Percentiles rank a stretch among this genome's conserved stretches.
Evolutionary conservation across 1,140 invertebrate genomes (phyloP).

Genomic region (Pemphigus obesinymphae): DNA sequence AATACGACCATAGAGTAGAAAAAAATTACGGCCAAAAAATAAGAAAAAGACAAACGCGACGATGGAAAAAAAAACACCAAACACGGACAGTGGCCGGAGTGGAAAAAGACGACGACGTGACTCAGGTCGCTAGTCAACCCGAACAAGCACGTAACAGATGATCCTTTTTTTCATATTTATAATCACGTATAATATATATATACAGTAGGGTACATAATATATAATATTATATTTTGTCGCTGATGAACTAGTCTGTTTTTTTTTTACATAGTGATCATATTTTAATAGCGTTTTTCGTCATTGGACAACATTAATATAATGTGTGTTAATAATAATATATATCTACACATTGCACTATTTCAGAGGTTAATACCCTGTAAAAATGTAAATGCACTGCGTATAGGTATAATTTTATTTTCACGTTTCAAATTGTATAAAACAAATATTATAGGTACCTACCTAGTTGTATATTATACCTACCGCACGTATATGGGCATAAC

Average conservation of each 20-base stretch:
- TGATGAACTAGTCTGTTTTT: not conserved
- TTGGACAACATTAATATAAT: too few species aligned
- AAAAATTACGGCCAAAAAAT: constrained; percentile 14
- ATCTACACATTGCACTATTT: too few species aligned
- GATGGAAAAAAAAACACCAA: not conserved
- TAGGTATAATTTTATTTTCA: not conserved
- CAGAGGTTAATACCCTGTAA: not conserved
- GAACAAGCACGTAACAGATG: constrained; percentile 34
- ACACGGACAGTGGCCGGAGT: not conserved
- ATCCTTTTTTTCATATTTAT: constrained; percentile 27
- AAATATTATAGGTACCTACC: not conserved
- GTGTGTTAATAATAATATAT: not conserved
- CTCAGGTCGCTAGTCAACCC: constrained; percentile 16
- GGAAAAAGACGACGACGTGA: constrained; percentile 14
- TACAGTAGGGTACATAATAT: not conserved
- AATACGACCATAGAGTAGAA: constrained; percentile 1
- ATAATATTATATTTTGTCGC: too few species aligned
- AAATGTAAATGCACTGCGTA: not conserved
- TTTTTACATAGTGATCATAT: not conserved
- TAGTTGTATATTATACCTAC: not conserved
- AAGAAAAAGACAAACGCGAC: not conserved
- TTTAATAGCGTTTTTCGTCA: not conserved
- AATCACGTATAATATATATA: not conserved
- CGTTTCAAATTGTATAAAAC: not conserved
- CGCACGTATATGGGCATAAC: too few species aligned